phyloP scores from a whole-genome alignment of 2,888 invertebrate species.

The Elmis aenea region DNA sequence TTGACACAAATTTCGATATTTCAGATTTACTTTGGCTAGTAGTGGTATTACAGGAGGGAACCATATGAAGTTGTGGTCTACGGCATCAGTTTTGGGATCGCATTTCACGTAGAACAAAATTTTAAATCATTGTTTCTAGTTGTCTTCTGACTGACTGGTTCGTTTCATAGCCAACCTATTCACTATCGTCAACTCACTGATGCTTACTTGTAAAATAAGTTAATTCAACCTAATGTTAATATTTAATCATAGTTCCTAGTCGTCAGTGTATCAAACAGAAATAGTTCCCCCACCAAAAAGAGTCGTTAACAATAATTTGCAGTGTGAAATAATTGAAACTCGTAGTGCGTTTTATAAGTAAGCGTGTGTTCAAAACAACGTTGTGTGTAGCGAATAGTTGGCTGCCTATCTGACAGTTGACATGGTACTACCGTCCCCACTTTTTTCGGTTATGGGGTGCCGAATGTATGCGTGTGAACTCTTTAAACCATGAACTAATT shows the following conservation, averaged over 20 bases:
- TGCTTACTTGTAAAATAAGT: too few relatives aligned
- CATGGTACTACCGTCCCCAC: constrained; percentile 36
- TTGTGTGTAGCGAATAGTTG: too few relatives aligned
- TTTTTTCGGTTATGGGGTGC: constrained; percentile 38
- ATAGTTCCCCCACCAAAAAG: too few relatives aligned
- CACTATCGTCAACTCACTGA: constrained; percentile 8
- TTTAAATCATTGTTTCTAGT: constrained; percentile 26
- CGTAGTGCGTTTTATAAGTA: background rate
- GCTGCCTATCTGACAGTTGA: constrained; percentile 21
- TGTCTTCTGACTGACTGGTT: constrained; percentile 17
- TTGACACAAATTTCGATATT: constrained; percentile 5
- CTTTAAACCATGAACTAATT: constrained; percentile 27
- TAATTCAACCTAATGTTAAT: too few relatives aligned
- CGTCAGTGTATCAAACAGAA: too few relatives aligned
- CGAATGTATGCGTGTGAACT: constrained; percentile 35
- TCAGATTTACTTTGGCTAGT: constrained; percentile 38
- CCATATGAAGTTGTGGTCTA: constrained; percentile 40
- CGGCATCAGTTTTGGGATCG: constrained; percentile 41
- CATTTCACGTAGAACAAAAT: constrained; percentile 31
- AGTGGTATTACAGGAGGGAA: constrained; percentile 37
- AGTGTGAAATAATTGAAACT: too few relatives aligned
- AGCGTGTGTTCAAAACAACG: background rate
- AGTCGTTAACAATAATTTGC: too few relatives aligned
- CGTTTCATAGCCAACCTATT: constrained; percentile 5
- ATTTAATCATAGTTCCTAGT: too few relatives aligned